Conservation (phyloP, 1,140 invertebrate genomes). For the Aricia agestis region DNA sequence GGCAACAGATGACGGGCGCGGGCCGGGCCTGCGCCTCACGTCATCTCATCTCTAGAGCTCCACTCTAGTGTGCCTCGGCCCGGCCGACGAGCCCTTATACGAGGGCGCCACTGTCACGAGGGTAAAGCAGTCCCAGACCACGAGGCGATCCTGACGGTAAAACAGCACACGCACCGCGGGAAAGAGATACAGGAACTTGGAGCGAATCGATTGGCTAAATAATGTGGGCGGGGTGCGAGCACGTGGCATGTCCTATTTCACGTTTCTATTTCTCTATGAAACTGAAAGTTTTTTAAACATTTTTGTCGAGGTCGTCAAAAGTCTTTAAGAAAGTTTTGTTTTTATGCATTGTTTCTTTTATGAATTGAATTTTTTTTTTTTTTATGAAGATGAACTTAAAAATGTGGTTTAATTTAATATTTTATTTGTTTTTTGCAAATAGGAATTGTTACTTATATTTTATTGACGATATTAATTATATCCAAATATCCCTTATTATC, state of each 20-base stretch:
- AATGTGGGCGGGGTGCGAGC: slow-evolving; percentile 65
- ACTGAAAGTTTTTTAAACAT: slow-evolving; percentile 30
- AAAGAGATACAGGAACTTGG: slow-evolving; percentile 51
- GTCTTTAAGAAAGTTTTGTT: not conserved
- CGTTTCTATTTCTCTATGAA: slow-evolving; percentile 34
- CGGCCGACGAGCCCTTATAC: slow-evolving; percentile 33
- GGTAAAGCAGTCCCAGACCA: slow-evolving; percentile 57
- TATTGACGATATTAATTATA: too few relatives aligned
- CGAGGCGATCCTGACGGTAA: slow-evolving; percentile 58
- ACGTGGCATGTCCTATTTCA: slow-evolving; percentile 48
- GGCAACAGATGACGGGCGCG: slow-evolving; percentile 72
- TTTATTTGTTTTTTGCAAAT: too few relatives aligned
- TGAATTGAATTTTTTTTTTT: not conserved
- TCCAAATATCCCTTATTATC: too few relatives aligned
- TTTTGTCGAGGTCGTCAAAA: not conserved
- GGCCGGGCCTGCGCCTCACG: slow-evolving; percentile 60
- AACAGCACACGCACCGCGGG: slow-evolving; percentile 42
- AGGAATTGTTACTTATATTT: too few relatives aligned
- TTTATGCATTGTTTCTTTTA: not conserved
- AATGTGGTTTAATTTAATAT: too few relatives aligned
- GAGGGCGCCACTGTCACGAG: slow-evolving; percentile 68
- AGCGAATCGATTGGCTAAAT: slow-evolving; percentile 62
- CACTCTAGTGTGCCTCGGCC: slow-evolving; percentile 43
- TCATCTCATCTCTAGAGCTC: slow-evolving; percentile 59
- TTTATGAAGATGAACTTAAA: not conserved